Conservation (phyloP, 2,113 vertebrate species). For the Pedetes capensis region DNA sequence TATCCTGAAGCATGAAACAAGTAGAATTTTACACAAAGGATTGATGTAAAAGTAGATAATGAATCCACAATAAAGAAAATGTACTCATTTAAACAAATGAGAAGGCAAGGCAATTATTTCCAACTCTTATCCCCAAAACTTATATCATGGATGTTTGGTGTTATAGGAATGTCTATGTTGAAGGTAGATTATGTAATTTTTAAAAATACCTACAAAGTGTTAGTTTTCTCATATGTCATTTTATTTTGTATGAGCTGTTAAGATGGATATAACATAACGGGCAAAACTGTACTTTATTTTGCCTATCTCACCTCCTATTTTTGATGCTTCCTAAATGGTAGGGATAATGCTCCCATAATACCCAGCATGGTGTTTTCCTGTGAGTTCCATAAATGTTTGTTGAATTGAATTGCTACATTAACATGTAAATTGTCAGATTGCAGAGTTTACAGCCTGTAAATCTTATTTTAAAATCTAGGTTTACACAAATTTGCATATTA, state of each 20-base stretch:
- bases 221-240: neutral
- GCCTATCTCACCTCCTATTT: neutral
- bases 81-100: neutral
- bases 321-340: neutral
- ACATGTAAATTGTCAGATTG: slow-evolving; percentile 66
- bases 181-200: neutral
- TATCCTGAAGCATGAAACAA: neutral
- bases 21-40: neutral
- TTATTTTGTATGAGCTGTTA: slow-evolving; percentile 17
- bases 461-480: slow-evolving; percentile 65
- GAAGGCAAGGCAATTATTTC: neutral
- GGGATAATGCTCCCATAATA: neutral
- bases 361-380: neutral
- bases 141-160: neutral
- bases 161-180: neutral
- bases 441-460: slow-evolving; percentile 62
- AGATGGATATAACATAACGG: neutral
- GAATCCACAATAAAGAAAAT: neutral
- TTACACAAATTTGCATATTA: slow-evolving; percentile 66
- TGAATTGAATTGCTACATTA: slow-evolving; percentile 66
- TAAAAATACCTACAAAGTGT: neutral
- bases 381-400: slow-evolving; percentile 64
- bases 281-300: neutral
- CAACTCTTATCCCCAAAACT: neutral
- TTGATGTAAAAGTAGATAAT: neutral